Percentiles rank a stretch among this genome's conserved stretches.
Conservation (phyloP, 35 echinoderm and acorn worm species). For the Lytechinus variegatus region DNA sequence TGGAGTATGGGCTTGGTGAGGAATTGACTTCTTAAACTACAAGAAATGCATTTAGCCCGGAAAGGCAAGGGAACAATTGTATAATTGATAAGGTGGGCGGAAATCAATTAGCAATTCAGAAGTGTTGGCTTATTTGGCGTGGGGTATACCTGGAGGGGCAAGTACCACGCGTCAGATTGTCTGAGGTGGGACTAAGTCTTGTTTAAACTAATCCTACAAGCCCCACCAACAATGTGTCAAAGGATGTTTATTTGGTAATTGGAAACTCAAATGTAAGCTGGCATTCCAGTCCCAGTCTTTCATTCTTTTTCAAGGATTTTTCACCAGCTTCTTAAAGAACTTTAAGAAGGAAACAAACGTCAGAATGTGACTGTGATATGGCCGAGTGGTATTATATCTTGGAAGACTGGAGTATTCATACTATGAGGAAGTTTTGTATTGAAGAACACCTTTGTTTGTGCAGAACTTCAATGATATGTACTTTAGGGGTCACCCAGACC, state of each 20-base stretch:
- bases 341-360: not conserved
- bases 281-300: too few species aligned
- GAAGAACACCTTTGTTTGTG: not conserved
- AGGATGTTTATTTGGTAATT: conserved; percentile 43
- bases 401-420: conserved; percentile 27
- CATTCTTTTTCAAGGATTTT: conserved; percentile 35
- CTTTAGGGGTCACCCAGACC: conserved; percentile 36
- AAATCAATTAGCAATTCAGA: conserved; percentile 2
- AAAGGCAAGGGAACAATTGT: not conserved
- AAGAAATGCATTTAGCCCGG: not conserved
- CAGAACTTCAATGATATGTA: conserved; percentile 42
- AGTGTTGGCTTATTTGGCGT: conserved; percentile 23
- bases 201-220: not conserved
- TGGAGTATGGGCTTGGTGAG: not conserved
- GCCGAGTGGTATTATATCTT: not conserved
- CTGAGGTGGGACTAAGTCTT: conserved; percentile 8
- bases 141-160: not conserved
- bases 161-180: conserved; percentile 39
- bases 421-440: conserved; percentile 53
- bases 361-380: not conserved
- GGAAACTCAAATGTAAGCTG: conserved; percentile 4
- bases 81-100: conserved; percentile 9
- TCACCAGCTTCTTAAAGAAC: not conserved
- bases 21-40: not conserved
- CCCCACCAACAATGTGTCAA: conserved; percentile 41